A percentile compares a stretch with the other conserved stretches of the same genome.
Evolutionary conservation across 2,888 invertebrate genomes (phyloP).

Genomic region (Erebia aethiops): DNA sequence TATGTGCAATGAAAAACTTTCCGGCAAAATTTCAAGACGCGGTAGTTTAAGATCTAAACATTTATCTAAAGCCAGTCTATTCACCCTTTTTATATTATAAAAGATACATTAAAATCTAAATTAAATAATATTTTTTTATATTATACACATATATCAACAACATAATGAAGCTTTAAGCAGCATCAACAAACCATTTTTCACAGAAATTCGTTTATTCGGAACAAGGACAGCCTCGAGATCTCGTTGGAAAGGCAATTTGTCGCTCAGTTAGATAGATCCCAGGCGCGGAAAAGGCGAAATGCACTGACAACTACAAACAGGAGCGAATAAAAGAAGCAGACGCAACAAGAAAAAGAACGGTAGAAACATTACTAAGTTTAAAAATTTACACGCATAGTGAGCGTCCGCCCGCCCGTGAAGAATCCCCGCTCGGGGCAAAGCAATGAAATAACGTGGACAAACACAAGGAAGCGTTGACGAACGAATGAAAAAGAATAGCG

Average conservation of each 20-base stretch:
- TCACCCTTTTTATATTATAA: no score
- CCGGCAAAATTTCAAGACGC: no score
- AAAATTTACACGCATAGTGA: constrained; percentile 76
- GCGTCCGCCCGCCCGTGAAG: constrained; percentile 63
- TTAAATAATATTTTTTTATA: no score
- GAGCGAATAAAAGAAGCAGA: constrained; percentile 56
- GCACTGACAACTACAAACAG: constrained; percentile 55
- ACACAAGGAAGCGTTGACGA: constrained; percentile 69
- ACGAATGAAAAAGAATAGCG: constrained; percentile 69
- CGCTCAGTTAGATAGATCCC: constrained; percentile 35
- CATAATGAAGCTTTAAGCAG: neutral
- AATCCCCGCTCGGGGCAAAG: constrained; percentile 50
- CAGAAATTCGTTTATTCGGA: constrained; percentile 24
- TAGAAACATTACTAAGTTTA: constrained; percentile 63
- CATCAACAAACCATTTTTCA: constrained; percentile 1
- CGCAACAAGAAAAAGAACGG: constrained; percentile 50
- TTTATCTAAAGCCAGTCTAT: no score
- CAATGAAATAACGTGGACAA: constrained; percentile 65
- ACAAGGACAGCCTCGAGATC: constrained; percentile 23
- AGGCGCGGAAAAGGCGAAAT: constrained; percentile 39
- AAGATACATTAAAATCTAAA: no score
- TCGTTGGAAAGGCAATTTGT: constrained; percentile 32
- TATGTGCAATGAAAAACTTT: no score
- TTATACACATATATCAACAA: no score
- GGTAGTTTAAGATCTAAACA: no score